phyloP scores from a whole-genome alignment of 2,113 vertebrate species.

The Bufo gargarizans region DNA sequence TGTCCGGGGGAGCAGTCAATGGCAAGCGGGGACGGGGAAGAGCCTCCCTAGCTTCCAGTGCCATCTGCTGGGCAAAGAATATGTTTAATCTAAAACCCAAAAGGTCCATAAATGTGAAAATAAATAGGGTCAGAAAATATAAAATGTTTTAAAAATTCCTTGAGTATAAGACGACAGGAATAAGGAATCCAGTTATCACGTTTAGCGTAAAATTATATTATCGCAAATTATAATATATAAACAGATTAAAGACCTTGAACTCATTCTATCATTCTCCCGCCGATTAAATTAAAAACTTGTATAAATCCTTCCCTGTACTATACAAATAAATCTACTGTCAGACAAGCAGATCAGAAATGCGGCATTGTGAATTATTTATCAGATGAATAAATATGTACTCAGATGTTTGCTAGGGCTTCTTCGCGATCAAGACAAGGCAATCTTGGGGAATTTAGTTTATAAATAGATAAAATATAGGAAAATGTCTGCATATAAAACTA shows the following conservation, averaged over 20 bases:
- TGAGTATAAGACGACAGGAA: background rate
- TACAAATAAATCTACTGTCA: constrained; percentile 32
- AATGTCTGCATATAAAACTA: background rate
- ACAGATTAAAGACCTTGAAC: constrained; percentile 35
- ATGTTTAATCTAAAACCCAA: too few species aligned
- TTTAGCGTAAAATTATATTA: constrained; percentile 35
- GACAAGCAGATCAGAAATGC: constrained; percentile 33
- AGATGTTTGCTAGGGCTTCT: background rate
- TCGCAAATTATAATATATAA: background rate
- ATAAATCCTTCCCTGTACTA: constrained; percentile 18
- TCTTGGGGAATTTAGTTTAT: constrained; percentile 10
- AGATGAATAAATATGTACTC: constrained; percentile 38
- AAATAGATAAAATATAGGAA: constrained; percentile 4
- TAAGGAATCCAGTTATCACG: background rate
- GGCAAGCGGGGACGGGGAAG: too few species aligned
- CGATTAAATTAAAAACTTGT: constrained; percentile 41
- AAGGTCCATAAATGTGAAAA: too few species aligned
- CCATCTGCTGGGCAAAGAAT: too few species aligned
- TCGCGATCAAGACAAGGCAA: background rate
- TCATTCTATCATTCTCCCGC: constrained; percentile 31
- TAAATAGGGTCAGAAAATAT: too few species aligned
- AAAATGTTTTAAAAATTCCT: background rate
- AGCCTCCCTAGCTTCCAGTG: too few species aligned
- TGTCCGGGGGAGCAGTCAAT: too few species aligned
- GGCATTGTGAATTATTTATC: constrained; percentile 44